Base-by-base conservation (phyloP, 2,113 vertebrate genomes). In the Cyphomyrus plagiostoma region DNA sequence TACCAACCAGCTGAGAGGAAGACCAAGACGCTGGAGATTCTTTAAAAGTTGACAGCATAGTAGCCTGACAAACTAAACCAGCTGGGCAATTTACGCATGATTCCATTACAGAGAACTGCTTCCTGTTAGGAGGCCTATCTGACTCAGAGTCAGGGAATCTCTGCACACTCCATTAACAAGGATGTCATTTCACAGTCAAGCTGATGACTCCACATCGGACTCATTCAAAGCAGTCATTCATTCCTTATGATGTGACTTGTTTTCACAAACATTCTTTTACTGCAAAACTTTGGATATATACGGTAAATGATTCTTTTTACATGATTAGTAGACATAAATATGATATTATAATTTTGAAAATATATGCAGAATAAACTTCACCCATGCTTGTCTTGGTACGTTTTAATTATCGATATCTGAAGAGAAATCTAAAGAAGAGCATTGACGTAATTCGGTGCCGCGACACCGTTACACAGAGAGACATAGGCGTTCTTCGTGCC, bases 91-190 rank as follows among this genome's bases (percentile, higher is more conserved):
- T 84, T n/a, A 62, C 23, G 2, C 13, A 39, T 58, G 13, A 56
- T 56, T 62, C 53, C 35, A 89, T 84, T 53, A 80, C 50, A 56
- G 45, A 9, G 30, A 46, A 85, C 56, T 11, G 80, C 52, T 62
- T 84, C 82, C 80, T 66, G 80, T 62, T 85, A 30, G 19, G 53
- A 62, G 21, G 52, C 50, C 39, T 39, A 2, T 89, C 89, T 58
- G 39, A 39, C 46, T 66, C 80, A 85, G 50, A 45, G n/a, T 35
- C 53, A 66, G 45, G 52, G 77, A 89, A 11, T 39, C 21, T 89
- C 3, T 84, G 80, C 88, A 49, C 52, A n/a, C 89, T 62, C n/a
- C 17, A 35, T 86, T 85, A 89, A 42, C n/a, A 84, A n/a, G 46
- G n/a, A 84, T 11, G 19, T 89, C 17, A 19, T 23, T 46, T 85